These are phyloP conservation scores for Sebastes melanostomus DNA, from an alignment of 2,797 vertebrate genomes.

Conservation along the genomic window DNA sequence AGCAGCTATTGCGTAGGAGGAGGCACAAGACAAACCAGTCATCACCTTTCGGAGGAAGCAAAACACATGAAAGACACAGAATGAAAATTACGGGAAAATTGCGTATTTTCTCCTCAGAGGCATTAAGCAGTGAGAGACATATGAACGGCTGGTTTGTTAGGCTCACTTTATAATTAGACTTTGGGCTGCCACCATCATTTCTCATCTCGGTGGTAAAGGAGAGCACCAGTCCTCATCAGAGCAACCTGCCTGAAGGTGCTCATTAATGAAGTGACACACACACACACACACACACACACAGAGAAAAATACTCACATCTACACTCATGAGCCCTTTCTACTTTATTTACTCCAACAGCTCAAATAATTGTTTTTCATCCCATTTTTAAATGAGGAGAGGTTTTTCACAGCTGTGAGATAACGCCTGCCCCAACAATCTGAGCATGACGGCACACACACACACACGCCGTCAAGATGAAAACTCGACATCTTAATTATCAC, in stretches of 20 bases:
- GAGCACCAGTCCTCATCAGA: constrained; percentile 65
- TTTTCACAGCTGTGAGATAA: constrained; percentile 52
- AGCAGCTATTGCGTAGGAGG: constrained; percentile 25
- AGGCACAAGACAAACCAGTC: constrained; percentile 3
- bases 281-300: constrained; percentile 13
- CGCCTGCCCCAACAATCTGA: constrained; percentile 2
- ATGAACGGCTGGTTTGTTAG: constrained; percentile 49
- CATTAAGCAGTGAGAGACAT: constrained; percentile 36
- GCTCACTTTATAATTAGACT: constrained; percentile 67
- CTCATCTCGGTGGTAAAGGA: constrained; percentile 62
- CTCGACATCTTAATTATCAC: constrained; percentile 26
- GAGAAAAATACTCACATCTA: constrained; percentile 2
- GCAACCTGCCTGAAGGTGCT: constrained; percentile 73
- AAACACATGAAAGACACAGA: constrained; percentile 24
- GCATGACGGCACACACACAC: not conserved
- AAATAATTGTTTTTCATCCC: constrained; percentile 59
- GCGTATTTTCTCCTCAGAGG: constrained; percentile 21
- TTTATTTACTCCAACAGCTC: constrained; percentile 65
- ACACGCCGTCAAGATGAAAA: not conserved
- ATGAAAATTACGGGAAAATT: constrained; percentile 21
- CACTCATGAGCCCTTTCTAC: constrained; percentile 38
- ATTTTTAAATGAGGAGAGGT: constrained; percentile 43
- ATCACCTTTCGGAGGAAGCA: not conserved
- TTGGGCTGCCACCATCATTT: constrained; percentile 63
- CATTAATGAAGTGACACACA: constrained; percentile 60